Conservation (phyloP, 2,888 invertebrate species). For the Portevinia maculata region DNA sequence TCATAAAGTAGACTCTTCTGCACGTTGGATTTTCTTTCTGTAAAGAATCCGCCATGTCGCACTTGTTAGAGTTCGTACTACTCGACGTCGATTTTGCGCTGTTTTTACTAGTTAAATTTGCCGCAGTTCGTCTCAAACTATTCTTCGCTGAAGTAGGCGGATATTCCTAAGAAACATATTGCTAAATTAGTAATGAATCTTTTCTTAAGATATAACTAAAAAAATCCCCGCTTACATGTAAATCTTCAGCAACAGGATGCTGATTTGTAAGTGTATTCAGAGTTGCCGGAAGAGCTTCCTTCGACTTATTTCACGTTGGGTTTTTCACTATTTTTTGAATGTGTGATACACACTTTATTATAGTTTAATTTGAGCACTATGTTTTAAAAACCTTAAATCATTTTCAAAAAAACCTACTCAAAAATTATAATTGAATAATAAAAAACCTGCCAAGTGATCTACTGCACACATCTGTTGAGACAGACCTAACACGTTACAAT, state of each 20-base stretch:
- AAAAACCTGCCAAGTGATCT: no score
- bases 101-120: slow-evolving; percentile 79
- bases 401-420: no score
- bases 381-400: no score
- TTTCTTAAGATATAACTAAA: background rate
- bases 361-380: no score
- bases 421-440: no score
- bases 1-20: slow-evolving; percentile 50
- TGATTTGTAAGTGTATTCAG: slow-evolving; percentile 97
- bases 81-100: slow-evolving; percentile 56
- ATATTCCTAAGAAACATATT: slow-evolving; percentile 86
- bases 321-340: no score
- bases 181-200: no score
- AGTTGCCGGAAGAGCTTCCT: slow-evolving; percentile 95
- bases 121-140: slow-evolving; percentile 82
- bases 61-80: slow-evolving; percentile 65
- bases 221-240: slow-evolving; percentile 85
- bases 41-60: slow-evolving; percentile 42
- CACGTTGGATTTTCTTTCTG: slow-evolving; percentile 44
- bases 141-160: slow-evolving; percentile 84
- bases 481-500: no score
- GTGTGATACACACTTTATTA: no score
- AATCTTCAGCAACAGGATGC: slow-evolving; percentile 96
- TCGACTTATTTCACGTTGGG: slow-evolving; percentile 92
- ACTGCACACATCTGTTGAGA: no score